Conservation (phyloP, 1,140 invertebrate genomes). For the Calephelis nemesis region DNA sequence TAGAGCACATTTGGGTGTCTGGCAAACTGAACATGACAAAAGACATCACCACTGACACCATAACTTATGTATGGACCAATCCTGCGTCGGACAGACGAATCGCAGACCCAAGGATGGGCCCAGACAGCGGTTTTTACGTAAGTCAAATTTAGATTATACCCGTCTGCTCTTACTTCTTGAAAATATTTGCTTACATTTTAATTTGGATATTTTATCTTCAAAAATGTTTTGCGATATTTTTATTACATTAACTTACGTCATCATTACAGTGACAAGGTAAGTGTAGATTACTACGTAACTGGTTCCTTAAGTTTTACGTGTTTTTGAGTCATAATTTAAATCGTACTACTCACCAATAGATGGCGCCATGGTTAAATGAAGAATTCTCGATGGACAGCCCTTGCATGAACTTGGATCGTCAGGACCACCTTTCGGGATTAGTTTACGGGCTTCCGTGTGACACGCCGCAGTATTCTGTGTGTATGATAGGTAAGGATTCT, state of each 20-base stretch:
- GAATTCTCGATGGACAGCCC: conserved; percentile 51
- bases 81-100: conserved; percentile 45
- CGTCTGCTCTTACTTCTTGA: background rate
- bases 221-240: no score
- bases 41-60: conserved; percentile 40
- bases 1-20: conserved; percentile 58
- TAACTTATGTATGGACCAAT: conserved; percentile 52
- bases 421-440: conserved; percentile 61
- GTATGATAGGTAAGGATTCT: conserved; percentile 60
- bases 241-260: background rate
- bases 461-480: conserved; percentile 64
- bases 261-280: no score
- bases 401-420: conserved; percentile 74
- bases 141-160: conserved; percentile 23
- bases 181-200: background rate
- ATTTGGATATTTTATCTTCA: background rate
- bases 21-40: conserved; percentile 57
- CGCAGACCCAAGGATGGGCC: conserved; percentile 38
- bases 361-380: conserved; percentile 62
- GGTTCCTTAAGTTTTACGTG: no score
- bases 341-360: conserved; percentile 32
- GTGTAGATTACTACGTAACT: no score
- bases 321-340: background rate
- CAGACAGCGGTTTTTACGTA: conserved; percentile 39
- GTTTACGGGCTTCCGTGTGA: conserved; percentile 69